These are phyloP conservation scores for Isoperla grammatica DNA, from an alignment of 2,888 invertebrate genomes.

Conservation along the genomic window DNA sequence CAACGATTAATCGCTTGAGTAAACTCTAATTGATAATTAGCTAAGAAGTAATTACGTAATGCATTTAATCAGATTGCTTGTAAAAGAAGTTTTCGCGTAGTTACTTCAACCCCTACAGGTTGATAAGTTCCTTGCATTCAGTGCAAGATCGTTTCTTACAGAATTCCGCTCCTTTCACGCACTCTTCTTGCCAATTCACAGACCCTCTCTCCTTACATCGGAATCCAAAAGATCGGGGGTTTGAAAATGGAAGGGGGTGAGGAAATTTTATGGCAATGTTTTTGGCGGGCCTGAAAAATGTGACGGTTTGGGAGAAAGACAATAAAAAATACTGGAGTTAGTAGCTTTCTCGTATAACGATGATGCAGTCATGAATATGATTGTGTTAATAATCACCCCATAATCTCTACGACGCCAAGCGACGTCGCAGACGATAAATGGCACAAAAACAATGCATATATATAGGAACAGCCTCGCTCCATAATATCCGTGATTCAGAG, in stretches of 20 bases:
- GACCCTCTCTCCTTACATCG: slow-evolving; percentile 9
- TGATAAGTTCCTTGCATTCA: slow-evolving; percentile 1
- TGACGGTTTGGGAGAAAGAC: slow-evolving; percentile 24
- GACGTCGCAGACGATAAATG: slow-evolving; percentile 24
- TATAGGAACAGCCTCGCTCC: background rate
- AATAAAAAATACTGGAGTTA: slow-evolving; percentile 23
- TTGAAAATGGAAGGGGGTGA: slow-evolving; percentile 7
- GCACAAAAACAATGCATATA: slow-evolving; percentile 22
- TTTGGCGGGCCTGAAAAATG: slow-evolving; percentile 26
- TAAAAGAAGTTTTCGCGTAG: slow-evolving; percentile 4
- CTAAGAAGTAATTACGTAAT: slow-evolving; percentile 6
- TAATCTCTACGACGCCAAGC: slow-evolving; percentile 32
- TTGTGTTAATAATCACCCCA: slow-evolving; percentile 43
- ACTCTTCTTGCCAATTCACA: background rate
- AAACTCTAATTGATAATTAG: too few species aligned
- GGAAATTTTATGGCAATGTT: slow-evolving; percentile 29
- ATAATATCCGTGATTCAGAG: slow-evolving; percentile 1
- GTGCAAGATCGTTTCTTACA: slow-evolving; percentile 2
- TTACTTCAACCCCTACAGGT: background rate
- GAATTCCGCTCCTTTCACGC: background rate
- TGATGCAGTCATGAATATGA: slow-evolving; percentile 41
- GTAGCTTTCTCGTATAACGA: slow-evolving; percentile 19
- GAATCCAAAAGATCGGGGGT: background rate
- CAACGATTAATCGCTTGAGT: too few species aligned
- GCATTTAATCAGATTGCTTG: slow-evolving; percentile 12